Evolutionary conservation across 2,888 invertebrate species (phyloP), one percentile per base, ranked within the genome.

Genomic region (Actias luna): DNA sequence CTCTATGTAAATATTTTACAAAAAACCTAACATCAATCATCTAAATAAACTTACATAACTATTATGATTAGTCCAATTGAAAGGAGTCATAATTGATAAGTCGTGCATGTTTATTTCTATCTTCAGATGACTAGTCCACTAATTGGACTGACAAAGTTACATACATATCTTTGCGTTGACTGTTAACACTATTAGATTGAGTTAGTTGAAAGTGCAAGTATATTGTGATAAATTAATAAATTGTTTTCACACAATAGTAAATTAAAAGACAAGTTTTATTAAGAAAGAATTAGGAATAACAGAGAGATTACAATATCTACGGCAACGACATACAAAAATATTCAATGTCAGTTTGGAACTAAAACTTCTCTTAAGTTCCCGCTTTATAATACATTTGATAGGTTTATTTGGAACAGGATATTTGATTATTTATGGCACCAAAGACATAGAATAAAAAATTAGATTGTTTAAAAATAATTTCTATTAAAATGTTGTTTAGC

Each of bases 131-230:
- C 67, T 67, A 68, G 66, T 67, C 65, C 55, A 66, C 69, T 69
- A 70, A 73, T 73, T 70, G 68, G 68, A 67, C 67, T 67, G 68
- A 63, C 70, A 68, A 70, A 67, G 65, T 62, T 42, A 63, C 59
- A 61, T 42, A 64, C 59, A 60, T 65, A 66, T 65, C 67, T 64
- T 61, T 60, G 63, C 58, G 63, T 61, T 63, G 58, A 65, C 50
- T 64, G 62, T 63, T 64, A 66, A 67, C 64, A 63, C 58, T 65
- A 66, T 57, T 62, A 62, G n/a, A 36, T 61, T 29, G n/a, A 18
- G 29, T n/a, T n/a, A 22, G 22, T 4, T 25, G 14, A 22, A 8
- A 22, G 22, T 46, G 22, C 18, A 55, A 29, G 16, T 55, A 5
- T 55, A 12, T 25, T 50, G 18, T 42, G 42, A 7, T 42, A 42